phyloP scores from a whole-genome alignment of 2,888 invertebrate genomes.

The Mesodorylaimus sp. region DNA sequence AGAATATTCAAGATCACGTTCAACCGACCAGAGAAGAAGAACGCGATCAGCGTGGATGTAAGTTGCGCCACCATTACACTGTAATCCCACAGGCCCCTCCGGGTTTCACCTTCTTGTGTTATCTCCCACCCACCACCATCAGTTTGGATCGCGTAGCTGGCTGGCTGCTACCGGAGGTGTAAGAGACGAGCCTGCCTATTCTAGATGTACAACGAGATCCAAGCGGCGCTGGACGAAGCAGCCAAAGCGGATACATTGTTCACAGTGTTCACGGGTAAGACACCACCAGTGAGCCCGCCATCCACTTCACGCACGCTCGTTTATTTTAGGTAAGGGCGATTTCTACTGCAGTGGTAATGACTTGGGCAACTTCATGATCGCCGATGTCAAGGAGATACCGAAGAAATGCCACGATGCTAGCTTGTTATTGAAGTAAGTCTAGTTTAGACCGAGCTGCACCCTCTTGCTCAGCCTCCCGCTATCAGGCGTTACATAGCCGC shows the following conservation, averaged over 20 bases:
- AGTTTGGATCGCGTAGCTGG: no score
- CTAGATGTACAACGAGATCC: slow-evolving; percentile 49
- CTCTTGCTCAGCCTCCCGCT: slow-evolving; percentile 9
- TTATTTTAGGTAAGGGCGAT: slow-evolving; percentile 50
- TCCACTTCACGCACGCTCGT: neutral
- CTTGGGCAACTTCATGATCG: slow-evolving; percentile 36
- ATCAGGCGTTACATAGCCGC: slow-evolving; percentile 48
- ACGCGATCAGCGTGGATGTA: slow-evolving; percentile 48
- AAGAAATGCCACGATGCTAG: slow-evolving; percentile 22
- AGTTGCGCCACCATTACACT: no score
- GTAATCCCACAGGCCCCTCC: no score
- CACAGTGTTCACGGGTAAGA: slow-evolving; percentile 49
- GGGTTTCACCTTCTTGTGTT: no score
- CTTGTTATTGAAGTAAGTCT: slow-evolving; percentile 10
- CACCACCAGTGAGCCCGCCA: neutral
- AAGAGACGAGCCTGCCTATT: no score
- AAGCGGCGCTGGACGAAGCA: slow-evolving; percentile 47
- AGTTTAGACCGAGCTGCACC: neutral
- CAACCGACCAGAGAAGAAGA: slow-evolving; percentile 58
- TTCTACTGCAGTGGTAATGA: slow-evolving; percentile 74
- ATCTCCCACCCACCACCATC: no score
- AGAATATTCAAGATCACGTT: slow-evolving; percentile 44
- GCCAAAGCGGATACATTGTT: slow-evolving; percentile 43
- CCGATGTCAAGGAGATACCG: slow-evolving; percentile 22
- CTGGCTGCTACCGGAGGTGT: no score